These are phyloP conservation scores for Globodera rostochiensis DNA, from an alignment of 1,140 invertebrate genomes.

Conservation along the genomic window DNA sequence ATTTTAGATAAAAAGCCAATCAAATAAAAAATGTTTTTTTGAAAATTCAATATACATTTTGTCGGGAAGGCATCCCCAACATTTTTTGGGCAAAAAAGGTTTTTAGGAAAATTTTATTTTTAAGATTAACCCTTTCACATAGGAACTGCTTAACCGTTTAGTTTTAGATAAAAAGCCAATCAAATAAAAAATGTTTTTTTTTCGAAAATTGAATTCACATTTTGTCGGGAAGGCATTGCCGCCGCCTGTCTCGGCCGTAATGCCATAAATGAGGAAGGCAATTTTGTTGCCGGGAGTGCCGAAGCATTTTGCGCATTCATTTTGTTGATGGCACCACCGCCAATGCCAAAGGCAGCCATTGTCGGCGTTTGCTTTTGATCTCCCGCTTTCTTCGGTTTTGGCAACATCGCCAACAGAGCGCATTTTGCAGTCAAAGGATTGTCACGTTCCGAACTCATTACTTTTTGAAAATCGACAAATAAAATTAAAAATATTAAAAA, in stretches of 20 bases:
- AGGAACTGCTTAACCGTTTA: background rate
- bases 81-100: background rate
- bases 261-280: background rate
- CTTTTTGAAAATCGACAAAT: background rate
- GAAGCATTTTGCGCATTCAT: background rate
- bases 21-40: background rate
- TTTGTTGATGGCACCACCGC: background rate
- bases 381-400: constrained; percentile 30
- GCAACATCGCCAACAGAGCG: constrained; percentile 33
- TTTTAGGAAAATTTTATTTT: background rate
- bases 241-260: background rate
- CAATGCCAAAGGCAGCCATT: background rate
- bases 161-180: no score
- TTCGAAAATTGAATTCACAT: background rate
- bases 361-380: constrained; percentile 10
- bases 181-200: background rate
- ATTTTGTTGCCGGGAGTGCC: background rate
- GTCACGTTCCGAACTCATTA: constrained; percentile 8
- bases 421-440: constrained; percentile 15
- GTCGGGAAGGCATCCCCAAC: no score
- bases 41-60: background rate
- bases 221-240: background rate
- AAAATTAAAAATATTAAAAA: constrained; percentile 4
- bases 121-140: no score
- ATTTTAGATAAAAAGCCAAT: no score